A percentile compares a stretch with the other conserved stretches of the same genome.
phyloP scores from a whole-genome alignment of 2,797 vertebrate genomes.

The Choloepus didactylus region DNA sequence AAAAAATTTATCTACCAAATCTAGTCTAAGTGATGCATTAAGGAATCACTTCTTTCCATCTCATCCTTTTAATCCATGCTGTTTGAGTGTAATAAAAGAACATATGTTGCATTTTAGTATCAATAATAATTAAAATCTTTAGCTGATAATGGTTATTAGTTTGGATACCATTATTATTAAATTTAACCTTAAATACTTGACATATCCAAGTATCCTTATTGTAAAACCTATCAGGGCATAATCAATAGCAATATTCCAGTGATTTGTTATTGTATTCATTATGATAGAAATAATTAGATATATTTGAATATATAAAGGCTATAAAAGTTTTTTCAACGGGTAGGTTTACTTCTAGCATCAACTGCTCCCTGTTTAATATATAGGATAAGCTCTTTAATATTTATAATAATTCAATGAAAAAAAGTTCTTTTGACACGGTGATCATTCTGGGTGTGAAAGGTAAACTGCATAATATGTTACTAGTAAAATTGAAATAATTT shows the following conservation, averaged over 20 bases:
- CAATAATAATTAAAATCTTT: neutral
- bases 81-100: neutral
- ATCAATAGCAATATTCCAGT: neutral
- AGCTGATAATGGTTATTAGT: neutral
- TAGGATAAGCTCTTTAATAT: constrained; percentile 26
- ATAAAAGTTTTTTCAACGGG: neutral
- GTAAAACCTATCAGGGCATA: neutral
- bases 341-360: constrained; percentile 8
- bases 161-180: constrained; percentile 2
- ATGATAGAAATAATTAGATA: constrained; percentile 18
- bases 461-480: neutral
- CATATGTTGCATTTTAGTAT: neutral
- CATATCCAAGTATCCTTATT: neutral
- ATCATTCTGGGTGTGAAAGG: neutral
- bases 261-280: constrained; percentile 13
- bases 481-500: constrained; percentile 42
- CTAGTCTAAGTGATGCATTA: neutral
- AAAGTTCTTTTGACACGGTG: constrained; percentile 7
- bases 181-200: constrained; percentile 39
- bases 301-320: neutral
- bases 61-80: neutral
- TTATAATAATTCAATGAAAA: constrained; percentile 53
- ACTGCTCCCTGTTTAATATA: constrained; percentile 16
- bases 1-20: neutral
- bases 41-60: neutral